Percentiles rank a stretch among this genome's conserved stretches.
Evolutionary conservation across 2,113 vertebrate genomes (phyloP).

Genomic region (Euleptes europaea): DNA sequence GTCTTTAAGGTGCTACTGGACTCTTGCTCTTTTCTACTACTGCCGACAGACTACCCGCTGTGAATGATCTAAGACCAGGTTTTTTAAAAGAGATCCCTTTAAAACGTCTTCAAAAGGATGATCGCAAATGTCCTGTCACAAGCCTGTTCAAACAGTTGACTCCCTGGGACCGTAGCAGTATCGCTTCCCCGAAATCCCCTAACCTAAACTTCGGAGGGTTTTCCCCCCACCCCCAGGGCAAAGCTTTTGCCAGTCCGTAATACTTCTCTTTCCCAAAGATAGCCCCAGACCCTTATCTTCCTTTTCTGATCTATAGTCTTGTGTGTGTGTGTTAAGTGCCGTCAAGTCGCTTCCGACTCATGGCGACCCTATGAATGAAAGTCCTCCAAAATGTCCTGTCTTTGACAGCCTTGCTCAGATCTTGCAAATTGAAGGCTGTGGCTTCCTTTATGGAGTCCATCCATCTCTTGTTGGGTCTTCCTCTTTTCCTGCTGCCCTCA

Average conservation of each 20-base stretch:
- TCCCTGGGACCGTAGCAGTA: neutral
- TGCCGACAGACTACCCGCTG: too few relatives aligned
- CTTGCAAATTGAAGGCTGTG: too few relatives aligned
- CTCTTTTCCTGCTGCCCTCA: too few relatives aligned
- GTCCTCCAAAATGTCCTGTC: too few relatives aligned
- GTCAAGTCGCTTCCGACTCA: too few relatives aligned
- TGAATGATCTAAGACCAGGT: neutral
- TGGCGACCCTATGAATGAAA: too few relatives aligned
- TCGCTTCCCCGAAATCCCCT: neutral
- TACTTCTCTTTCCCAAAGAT: neutral
- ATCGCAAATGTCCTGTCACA: neutral
- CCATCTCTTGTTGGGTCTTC: too few relatives aligned
- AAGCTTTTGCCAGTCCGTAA: neutral
- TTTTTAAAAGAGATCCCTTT: neutral
- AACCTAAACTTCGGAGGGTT: neutral
- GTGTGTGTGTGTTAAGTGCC: too few relatives aligned
- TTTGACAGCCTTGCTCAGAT: too few relatives aligned
- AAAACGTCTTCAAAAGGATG: neutral
- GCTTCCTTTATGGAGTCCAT: too few relatives aligned
- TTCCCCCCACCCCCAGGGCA: neutral
- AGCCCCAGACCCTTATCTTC: neutral
- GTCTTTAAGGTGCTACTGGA: too few relatives aligned
- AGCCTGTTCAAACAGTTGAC: neutral
- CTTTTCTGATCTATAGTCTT: neutral
- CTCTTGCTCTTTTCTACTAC: too few relatives aligned